phyloP scores from a whole-genome alignment of 1,140 invertebrate genomes.

The Diorhabda elongata region DNA sequence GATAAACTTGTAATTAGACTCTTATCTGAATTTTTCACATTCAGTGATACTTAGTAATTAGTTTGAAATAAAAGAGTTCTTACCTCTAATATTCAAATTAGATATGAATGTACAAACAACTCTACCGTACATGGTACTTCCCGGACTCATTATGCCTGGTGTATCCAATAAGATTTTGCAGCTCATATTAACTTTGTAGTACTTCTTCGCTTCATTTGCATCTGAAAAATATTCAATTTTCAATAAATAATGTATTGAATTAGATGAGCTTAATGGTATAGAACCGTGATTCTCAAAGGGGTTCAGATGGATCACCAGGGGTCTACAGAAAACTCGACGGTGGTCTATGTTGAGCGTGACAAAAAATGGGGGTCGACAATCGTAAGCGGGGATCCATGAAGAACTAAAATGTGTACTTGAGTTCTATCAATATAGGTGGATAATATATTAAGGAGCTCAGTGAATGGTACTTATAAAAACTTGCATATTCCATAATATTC shows the following conservation, averaged over 20 bases:
- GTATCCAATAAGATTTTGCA: constrained; percentile 6
- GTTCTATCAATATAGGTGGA: no score
- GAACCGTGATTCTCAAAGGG: background rate
- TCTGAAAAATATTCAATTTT: background rate
- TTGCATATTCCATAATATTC: no score
- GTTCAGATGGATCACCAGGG: background rate
- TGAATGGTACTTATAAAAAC: no score
- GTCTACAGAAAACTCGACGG: background rate
- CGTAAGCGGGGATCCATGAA: background rate
- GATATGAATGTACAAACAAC: background rate
- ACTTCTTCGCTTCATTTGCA: background rate
- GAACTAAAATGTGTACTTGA: no score
- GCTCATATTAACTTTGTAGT: background rate
- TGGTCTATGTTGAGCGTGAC: background rate
- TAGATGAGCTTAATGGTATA: background rate
- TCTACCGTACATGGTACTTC: background rate
- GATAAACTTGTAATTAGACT: background rate
- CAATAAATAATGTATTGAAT: background rate
- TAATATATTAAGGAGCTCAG: no score
- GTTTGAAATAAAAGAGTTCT: background rate
- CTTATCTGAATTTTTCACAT: background rate
- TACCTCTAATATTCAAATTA: background rate
- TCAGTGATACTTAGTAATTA: background rate
- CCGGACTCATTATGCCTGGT: background rate
- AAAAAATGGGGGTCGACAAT: background rate